phyloP scores from a whole-genome alignment of 2,113 vertebrate species.

The Gobiocypris rarus region DNA sequence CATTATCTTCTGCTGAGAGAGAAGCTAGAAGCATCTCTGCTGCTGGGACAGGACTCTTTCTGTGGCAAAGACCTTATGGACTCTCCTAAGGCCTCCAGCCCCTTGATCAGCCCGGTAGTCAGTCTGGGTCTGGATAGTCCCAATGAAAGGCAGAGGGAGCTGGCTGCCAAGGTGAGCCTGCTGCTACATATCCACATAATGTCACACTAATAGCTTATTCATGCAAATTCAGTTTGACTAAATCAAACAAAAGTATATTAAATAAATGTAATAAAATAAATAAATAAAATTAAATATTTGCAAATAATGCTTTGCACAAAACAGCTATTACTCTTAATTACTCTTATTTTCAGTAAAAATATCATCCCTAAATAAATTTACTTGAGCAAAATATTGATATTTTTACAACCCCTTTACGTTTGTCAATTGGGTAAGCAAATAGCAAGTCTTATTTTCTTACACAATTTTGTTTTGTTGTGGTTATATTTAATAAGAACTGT shows the following conservation, averaged over 20 bases:
- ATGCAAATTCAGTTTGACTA: neutral
- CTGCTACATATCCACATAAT: neutral
- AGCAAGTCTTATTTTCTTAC: too few species aligned
- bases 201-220: neutral
- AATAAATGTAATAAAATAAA: neutral
- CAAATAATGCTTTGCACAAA: neutral
- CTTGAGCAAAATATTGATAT: neutral
- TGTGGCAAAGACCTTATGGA: slow-evolving; percentile 82
- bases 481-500: too few species aligned
- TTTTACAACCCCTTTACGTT: too few species aligned
- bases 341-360: neutral
- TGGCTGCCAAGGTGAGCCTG: slow-evolving; percentile 95
- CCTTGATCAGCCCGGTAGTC: slow-evolving; percentile 72
- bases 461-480: too few species aligned
- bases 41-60: slow-evolving; percentile 81
- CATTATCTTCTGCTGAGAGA: slow-evolving; percentile 96
- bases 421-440: neutral
- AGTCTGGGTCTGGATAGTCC: slow-evolving; percentile 77
- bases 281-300: neutral
- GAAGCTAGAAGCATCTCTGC: slow-evolving; percentile 90
- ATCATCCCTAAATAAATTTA: neutral
- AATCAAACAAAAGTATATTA: neutral
- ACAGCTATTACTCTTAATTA: too few species aligned
- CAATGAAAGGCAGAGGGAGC: slow-evolving; percentile 92
- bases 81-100: slow-evolving; percentile 79